A percentile compares a stretch with the other conserved stretches of the same genome.
phyloP scores from a whole-genome alignment of 1,140 invertebrate species.

The Pachyrhynchus sulphureomaculatus region DNA sequence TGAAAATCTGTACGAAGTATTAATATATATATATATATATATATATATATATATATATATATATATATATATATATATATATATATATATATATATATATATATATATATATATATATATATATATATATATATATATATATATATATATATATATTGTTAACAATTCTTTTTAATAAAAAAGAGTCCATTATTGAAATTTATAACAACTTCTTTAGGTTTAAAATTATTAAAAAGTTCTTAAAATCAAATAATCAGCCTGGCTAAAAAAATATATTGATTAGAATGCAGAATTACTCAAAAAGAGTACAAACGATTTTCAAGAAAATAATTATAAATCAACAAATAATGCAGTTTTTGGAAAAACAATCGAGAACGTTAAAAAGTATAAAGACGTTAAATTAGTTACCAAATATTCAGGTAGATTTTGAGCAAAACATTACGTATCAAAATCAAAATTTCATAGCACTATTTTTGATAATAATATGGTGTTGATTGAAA shows the following conservation, averaged over 20 bases:
- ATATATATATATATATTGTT: constrained; percentile 37
- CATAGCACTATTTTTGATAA: no score
- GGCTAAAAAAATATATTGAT: constrained; percentile 49
- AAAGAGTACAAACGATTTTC: constrained; percentile 49
- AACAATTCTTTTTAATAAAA: constrained; percentile 4
- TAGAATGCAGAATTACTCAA: constrained; percentile 46
- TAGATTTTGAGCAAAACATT: constrained; percentile 34
- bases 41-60: constrained; percentile 51
- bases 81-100: no score
- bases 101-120: no score
- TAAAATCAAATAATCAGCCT: constrained; percentile 38
- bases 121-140: no score
- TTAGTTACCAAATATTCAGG: constrained; percentile 38
- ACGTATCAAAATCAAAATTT: constrained; percentile 45
- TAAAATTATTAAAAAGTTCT: constrained; percentile 43
- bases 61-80: no score
- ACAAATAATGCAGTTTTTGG: constrained; percentile 43
- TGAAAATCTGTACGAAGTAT: no score
- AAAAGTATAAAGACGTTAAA: constrained; percentile 46
- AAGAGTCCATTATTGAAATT: constrained; percentile 31
- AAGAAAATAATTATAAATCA: constrained; percentile 53
- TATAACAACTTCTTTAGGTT: background rate
- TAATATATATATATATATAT: no score
- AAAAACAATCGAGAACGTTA: constrained; percentile 51
- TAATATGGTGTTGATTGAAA: no score